Conservation (phyloP, 2,797 vertebrate genomes). For the Macropodus opercularis region DNA sequence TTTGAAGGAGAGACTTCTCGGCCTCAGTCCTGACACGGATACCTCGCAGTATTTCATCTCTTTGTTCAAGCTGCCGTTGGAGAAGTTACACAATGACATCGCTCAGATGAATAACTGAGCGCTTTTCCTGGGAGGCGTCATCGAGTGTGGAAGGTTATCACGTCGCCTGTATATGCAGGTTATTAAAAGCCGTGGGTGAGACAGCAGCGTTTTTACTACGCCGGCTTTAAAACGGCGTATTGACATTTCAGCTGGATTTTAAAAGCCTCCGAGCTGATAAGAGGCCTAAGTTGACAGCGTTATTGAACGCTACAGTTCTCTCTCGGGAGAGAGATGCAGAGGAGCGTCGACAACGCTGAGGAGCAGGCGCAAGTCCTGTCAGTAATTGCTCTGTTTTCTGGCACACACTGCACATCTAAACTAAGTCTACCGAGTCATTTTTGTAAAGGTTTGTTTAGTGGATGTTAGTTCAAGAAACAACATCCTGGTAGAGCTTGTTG, state of each 20-base stretch:
- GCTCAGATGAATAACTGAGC: conserved; percentile 6
- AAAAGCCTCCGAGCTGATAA: conserved; percentile 56
- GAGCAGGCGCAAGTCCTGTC: conserved; percentile 22
- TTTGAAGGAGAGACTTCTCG: not conserved
- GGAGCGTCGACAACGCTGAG: conserved; percentile 1
- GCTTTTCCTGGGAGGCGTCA: conserved; percentile 39
- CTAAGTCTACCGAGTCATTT: too few relatives aligned
- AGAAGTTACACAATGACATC: conserved; percentile 10
- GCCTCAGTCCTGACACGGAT: not conserved
- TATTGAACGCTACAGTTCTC: conserved; percentile 39
- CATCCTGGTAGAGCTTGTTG: too few relatives aligned
- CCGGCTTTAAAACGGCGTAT: conserved; percentile 30
- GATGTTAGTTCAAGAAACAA: too few relatives aligned
- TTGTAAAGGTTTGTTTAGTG: not conserved
- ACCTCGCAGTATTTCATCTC: conserved; percentile 4
- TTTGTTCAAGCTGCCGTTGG: conserved; percentile 14
- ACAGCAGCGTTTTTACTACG: conserved; percentile 6
- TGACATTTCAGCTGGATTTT: conserved; percentile 56
- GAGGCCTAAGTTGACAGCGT: conserved; percentile 34
- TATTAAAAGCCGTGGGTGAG: conserved; percentile 40
- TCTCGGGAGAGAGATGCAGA: conserved; percentile 5
- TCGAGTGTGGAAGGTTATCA: conserved; percentile 52
- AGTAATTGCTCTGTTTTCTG: conserved; percentile 15
- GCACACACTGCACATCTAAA: too few relatives aligned
- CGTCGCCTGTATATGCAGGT: conserved; percentile 39